Percentiles rank a stretch among this genome's conserved stretches.
Conservation (phyloP, 2,888 invertebrate genomes). For the Epistrophella euchroma region DNA sequence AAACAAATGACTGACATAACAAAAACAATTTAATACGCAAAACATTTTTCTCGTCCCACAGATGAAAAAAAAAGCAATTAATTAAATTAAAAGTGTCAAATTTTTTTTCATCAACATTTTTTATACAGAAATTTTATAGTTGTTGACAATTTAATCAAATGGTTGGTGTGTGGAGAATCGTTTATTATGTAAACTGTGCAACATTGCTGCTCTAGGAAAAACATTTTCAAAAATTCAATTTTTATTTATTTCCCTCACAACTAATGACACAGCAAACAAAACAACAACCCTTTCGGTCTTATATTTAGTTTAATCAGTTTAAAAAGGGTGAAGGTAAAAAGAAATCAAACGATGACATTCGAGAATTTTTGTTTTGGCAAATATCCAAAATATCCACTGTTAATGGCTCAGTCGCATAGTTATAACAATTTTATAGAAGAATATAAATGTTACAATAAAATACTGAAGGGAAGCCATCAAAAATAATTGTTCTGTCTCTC, state of each 20-base stretch:
- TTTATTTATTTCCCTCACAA: slow-evolving; percentile 16
- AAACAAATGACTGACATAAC: slow-evolving; percentile 14
- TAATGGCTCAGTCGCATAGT: slow-evolving; percentile 18
- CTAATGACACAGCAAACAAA: neutral
- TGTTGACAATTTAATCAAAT: slow-evolving; percentile 24
- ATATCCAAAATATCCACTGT: slow-evolving; percentile 28
- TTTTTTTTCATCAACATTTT: neutral
- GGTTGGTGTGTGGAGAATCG: neutral
- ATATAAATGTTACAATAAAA: neutral
- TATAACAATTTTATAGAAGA: neutral
- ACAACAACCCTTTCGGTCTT: slow-evolving; percentile 10
- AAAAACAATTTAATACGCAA: neutral
- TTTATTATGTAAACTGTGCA: slow-evolving; percentile 12
- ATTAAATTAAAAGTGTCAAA: slow-evolving; percentile 5
- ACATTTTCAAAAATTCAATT: neutral
- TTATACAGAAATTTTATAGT: neutral
- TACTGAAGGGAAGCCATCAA: slow-evolving; percentile 5
- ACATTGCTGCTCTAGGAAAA: neutral
- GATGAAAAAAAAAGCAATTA: slow-evolving; percentile 1
- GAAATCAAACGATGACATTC: slow-evolving; percentile 47
- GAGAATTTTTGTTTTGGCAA: slow-evolving; percentile 35
- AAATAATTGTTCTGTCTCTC: slow-evolving; percentile 36
- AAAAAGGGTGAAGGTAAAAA: slow-evolving; percentile 50
- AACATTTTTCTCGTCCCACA: neutral
- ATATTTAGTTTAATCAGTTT: slow-evolving; percentile 20